Conservation (phyloP, 2,888 invertebrate species). For the Lutraria lutraria region DNA sequence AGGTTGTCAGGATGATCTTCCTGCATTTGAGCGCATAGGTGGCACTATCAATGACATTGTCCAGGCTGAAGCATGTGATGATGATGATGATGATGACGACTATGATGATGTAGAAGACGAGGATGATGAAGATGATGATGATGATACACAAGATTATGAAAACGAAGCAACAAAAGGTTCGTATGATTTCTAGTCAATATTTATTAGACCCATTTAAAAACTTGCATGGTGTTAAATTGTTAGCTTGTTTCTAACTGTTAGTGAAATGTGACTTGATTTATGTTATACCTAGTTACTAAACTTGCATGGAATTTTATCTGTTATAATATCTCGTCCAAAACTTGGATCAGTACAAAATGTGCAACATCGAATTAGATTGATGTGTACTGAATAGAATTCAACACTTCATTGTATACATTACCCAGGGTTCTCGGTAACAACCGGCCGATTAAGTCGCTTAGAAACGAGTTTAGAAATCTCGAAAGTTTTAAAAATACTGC, state of each 20-base stretch:
- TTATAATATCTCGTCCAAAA: background rate
- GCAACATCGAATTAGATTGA: too few species aligned
- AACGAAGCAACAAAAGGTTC: conserved; percentile 53
- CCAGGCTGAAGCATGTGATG: conserved; percentile 27
- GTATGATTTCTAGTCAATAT: background rate
- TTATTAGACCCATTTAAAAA: background rate
- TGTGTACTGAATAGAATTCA: too few species aligned
- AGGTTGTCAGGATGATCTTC: conserved; percentile 82
- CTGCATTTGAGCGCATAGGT: background rate
- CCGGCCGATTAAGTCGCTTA: too few species aligned
- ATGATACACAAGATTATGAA: conserved; percentile 64
- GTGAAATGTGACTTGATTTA: background rate
- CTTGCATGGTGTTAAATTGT: background rate
- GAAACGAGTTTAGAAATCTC: too few species aligned
- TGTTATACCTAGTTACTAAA: background rate
- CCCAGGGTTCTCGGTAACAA: too few species aligned
- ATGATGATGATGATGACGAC: conserved; percentile 57
- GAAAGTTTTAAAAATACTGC: too few species aligned
- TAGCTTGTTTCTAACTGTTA: background rate
- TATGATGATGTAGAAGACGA: conserved; percentile 67
- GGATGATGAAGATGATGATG: conserved; percentile 70
- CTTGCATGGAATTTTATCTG: conserved; percentile 1
- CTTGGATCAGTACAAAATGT: too few species aligned
- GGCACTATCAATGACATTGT: background rate
- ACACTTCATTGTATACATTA: too few species aligned